Evolutionary conservation across 2,113 vertebrate species (phyloP).

Genomic region (Cyprinodon tularosa): DNA sequence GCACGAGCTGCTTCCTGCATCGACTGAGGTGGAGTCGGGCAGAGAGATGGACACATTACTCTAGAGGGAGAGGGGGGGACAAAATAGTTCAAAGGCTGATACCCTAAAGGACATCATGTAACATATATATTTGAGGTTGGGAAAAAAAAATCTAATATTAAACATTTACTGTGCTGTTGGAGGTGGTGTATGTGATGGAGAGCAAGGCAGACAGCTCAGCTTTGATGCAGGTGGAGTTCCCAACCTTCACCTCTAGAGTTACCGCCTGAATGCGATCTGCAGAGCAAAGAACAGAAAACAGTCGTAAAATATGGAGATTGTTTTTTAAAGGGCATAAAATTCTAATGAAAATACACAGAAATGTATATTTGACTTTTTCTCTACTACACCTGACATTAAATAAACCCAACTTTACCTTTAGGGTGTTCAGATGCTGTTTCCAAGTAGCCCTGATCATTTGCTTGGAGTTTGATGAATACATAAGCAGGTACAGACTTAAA

Average conservation of each 20-base stretch:
- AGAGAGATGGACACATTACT: conserved; percentile 66
- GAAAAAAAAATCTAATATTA: neutral
- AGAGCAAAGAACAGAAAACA: neutral
- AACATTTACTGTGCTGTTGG: conserved; percentile 60
- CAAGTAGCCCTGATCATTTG: neutral
- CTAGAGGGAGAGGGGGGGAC: conserved; percentile 61
- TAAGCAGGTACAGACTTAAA: no score
- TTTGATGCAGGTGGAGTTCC: conserved; percentile 84
- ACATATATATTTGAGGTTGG: neutral
- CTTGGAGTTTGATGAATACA: no score
- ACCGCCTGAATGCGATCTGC: conserved; percentile 71
- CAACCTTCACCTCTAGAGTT: conserved; percentile 83
- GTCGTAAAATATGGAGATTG: neutral
- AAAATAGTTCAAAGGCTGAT: neutral
- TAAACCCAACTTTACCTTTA: neutral
- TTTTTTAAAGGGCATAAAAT: neutral
- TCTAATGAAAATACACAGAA: neutral
- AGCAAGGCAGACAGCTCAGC: conserved; percentile 85
- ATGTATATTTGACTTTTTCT: neutral
- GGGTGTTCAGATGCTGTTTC: no score
- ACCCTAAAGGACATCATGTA: neutral
- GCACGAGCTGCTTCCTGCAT: conserved; percentile 80
- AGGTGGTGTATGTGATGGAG: conserved; percentile 77
- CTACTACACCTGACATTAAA: neutral
- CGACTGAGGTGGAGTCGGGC: conserved; percentile 73